phyloP scores from a whole-genome alignment of 2,113 vertebrate genomes.

The Coreoperca whiteheadi region DNA sequence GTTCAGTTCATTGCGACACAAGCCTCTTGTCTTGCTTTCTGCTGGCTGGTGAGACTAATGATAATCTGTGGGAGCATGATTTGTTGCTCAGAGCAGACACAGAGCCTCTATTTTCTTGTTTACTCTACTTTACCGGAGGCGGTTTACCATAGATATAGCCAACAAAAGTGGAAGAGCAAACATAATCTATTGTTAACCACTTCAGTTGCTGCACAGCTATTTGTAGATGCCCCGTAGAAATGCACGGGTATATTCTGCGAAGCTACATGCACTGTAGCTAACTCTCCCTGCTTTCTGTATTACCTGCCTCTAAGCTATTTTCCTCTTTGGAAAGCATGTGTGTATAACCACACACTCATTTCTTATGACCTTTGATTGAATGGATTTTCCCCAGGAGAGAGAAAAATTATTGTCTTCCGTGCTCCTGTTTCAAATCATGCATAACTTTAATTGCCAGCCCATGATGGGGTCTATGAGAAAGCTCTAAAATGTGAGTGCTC shows the following conservation, averaged over 20 bases:
- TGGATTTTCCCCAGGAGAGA: slow-evolving; percentile 21
- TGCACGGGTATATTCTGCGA: slow-evolving; percentile 37
- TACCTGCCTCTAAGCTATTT: slow-evolving; percentile 44
- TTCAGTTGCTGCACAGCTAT: slow-evolving; percentile 53
- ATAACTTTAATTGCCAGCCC: slow-evolving; percentile 49
- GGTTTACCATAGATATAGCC: slow-evolving; percentile 63
- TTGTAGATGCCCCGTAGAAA: slow-evolving; percentile 61
- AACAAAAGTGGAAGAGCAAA: slow-evolving; percentile 62
- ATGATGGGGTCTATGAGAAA: slow-evolving; percentile 37
- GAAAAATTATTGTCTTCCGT: slow-evolving; percentile 7
- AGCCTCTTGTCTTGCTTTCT: slow-evolving; percentile 34
- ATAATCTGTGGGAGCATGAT: slow-evolving; percentile 53
- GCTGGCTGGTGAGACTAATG: slow-evolving; percentile 46
- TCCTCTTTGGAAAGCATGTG: slow-evolving; percentile 10
- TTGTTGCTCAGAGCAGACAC: slow-evolving; percentile 47
- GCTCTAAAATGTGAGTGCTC: slow-evolving; percentile 47
- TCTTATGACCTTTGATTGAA: slow-evolving; percentile 47
- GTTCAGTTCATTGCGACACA: slow-evolving; percentile 29
- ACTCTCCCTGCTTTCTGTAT: slow-evolving; percentile 1
- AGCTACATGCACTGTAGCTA: slow-evolving; percentile 26
- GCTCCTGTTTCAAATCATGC: slow-evolving; percentile 38
- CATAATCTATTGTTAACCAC: slow-evolving; percentile 73
- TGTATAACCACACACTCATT: slow-evolving; percentile 13
- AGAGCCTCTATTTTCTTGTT: slow-evolving; percentile 58
- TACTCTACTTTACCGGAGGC: slow-evolving; percentile 54